These are phyloP conservation scores for Drosophila kuntzei DNA, from an alignment of 2,888 invertebrate genomes.

Conservation along the genomic window DNA sequence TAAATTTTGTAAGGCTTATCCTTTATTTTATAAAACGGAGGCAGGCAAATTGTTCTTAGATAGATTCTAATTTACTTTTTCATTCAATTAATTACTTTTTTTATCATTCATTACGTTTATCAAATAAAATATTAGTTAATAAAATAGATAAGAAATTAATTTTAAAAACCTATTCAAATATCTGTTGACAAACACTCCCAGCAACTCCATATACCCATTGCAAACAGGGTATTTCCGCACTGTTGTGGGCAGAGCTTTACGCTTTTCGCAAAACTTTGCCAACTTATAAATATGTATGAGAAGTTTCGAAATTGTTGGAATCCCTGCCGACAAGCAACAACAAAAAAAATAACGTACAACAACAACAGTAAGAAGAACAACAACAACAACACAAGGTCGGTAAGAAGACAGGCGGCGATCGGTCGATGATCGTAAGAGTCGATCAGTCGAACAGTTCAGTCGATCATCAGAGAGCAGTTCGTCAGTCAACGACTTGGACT, in stretches of 20 bases:
- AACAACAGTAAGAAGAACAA: constrained; percentile 29
- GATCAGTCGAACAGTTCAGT: constrained; percentile 64
- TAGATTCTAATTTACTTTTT: background rate
- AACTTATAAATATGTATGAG: constrained; percentile 84
- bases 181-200: background rate
- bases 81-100: background rate
- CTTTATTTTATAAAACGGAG: background rate
- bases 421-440: constrained; percentile 61
- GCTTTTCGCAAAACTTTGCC: constrained; percentile 72
- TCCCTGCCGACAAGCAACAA: constrained; percentile 76
- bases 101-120: too few relatives aligned
- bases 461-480: constrained; percentile 73
- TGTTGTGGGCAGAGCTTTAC: constrained; percentile 72
- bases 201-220: background rate
- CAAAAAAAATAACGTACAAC: constrained; percentile 25
- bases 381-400: constrained; percentile 75
- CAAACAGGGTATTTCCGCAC: constrained; percentile 40
- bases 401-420: constrained; percentile 74
- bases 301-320: constrained; percentile 84
- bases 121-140: too few relatives aligned
- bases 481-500: constrained; percentile 67
- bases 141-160: too few relatives aligned
- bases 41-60: background rate
- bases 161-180: background rate
- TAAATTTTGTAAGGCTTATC: too few relatives aligned